Conservation (phyloP, 30 jellyfish, hydroid and myxozoan species). For the Chrysaora quinquecirrha region DNA sequence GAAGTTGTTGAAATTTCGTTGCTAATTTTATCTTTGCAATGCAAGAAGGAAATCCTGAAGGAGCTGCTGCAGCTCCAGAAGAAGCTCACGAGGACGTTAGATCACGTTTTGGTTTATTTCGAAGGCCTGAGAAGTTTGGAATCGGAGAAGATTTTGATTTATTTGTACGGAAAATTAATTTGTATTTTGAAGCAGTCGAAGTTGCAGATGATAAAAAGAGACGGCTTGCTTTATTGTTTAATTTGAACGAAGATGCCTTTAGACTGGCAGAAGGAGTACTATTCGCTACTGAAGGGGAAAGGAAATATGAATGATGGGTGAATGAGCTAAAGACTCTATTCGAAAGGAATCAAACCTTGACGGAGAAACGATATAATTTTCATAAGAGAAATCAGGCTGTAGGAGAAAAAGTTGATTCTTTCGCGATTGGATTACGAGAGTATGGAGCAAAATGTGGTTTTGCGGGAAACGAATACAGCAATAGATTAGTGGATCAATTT, state of each 20-base stretch:
- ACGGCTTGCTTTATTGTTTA: conserved; percentile 43
- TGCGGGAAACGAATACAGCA: too few species aligned
- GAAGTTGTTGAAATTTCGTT: background rate
- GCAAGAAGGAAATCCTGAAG: conserved; percentile 4
- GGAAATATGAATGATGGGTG: conserved; percentile 13
- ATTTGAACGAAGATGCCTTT: conserved; percentile 38
- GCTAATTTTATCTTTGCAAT: background rate
- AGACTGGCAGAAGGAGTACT: conserved; percentile 24
- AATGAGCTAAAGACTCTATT: conserved; percentile 13
- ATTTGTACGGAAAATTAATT: conserved; percentile 4
- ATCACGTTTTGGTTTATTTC: background rate
- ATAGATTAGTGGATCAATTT: too few species aligned
- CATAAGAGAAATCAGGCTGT: conserved; percentile 15
- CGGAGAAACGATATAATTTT: conserved; percentile 35
- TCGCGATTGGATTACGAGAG: too few species aligned
- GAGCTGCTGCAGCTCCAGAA: background rate
- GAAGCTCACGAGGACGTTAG: background rate
- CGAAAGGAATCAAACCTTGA: conserved; percentile 41
- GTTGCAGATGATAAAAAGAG: conserved; percentile 8
- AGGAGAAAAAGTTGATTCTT: conserved; percentile 48
- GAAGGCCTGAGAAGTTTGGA: conserved; percentile 30
- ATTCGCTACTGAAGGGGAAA: conserved; percentile 5
- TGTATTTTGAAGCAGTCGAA: conserved; percentile 41
- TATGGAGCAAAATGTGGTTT: too few species aligned
- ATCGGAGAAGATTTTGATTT: too few species aligned